phyloP scores from a whole-genome alignment of 2,113 vertebrate species.

The Platichthys flesus region DNA sequence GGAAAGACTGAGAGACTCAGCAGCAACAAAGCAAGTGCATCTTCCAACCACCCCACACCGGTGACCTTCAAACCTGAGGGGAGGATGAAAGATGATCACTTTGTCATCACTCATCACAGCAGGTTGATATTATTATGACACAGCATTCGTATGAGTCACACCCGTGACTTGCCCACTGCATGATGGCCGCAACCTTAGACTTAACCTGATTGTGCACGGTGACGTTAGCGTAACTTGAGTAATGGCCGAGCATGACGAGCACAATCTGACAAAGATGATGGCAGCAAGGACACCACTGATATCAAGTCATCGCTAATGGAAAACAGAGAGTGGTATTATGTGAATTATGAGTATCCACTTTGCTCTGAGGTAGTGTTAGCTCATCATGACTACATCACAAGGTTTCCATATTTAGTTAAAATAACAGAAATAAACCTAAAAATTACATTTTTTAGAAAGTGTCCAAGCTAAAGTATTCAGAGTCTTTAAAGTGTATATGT shows the following conservation, averaged over 20 bases:
- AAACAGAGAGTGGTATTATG: background rate
- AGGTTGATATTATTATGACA: constrained; percentile 31
- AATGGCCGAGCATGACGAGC: constrained; percentile 31
- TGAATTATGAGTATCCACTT: background rate
- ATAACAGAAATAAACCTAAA: background rate
- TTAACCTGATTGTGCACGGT: constrained; percentile 26
- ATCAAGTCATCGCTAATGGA: constrained; percentile 9
- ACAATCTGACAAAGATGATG: constrained; percentile 29
- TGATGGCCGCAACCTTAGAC: constrained; percentile 32
- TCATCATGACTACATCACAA: background rate
- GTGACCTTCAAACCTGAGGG: constrained; percentile 15
- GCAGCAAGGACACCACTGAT: background rate
- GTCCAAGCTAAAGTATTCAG: background rate
- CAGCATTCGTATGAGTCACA: constrained; percentile 51
- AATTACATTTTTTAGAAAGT: too few relatives aligned
- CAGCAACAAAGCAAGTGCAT: background rate
- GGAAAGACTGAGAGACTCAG: background rate
- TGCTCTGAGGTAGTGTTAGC: background rate
- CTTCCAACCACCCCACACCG: background rate
- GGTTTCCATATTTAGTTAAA: background rate
- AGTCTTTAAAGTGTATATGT: background rate
- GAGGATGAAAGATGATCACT: constrained; percentile 16
- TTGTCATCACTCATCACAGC: constrained; percentile 8
- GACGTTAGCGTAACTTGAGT: constrained; percentile 30
- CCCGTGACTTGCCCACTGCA: constrained; percentile 1